Conservation (phyloP, 1,140 invertebrate genomes). For the Pentalonia nigronervosa region DNA sequence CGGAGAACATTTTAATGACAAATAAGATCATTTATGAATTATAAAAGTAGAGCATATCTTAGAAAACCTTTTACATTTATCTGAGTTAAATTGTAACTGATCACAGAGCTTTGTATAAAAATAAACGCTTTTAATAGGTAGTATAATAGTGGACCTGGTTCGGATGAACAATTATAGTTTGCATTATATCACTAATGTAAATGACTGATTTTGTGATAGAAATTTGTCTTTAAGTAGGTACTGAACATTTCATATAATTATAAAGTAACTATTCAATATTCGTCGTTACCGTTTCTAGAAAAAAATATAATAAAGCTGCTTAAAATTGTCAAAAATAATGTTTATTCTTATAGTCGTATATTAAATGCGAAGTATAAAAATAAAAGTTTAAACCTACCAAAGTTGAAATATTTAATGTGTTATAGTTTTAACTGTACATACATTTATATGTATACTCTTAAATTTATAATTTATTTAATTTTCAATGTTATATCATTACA, state of each 20-base stretch:
- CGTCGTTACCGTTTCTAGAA: neutral
- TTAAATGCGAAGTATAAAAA: neutral
- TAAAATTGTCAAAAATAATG: neutral
- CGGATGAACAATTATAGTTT: neutral
- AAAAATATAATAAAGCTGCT: neutral
- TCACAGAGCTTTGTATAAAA: too few relatives aligned
- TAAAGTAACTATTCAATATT: neutral
- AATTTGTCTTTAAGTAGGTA: neutral
- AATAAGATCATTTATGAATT: too few relatives aligned
- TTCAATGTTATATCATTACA: neutral
- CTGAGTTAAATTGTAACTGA: too few relatives aligned
- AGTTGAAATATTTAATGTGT: neutral
- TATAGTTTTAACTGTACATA: neutral
- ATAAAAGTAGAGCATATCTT: too few relatives aligned
- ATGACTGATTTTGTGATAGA: neutral
- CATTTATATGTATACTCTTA: neutral
- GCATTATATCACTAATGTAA: too few relatives aligned
- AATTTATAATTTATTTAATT: neutral
- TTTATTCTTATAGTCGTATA: neutral
- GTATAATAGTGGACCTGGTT: neutral
- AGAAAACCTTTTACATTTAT: too few relatives aligned
- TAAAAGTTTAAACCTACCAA: neutral
- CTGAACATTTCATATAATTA: neutral
- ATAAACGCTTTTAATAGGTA: too few relatives aligned
- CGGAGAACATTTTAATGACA: too few relatives aligned